Evolutionary conservation across 2,888 invertebrate species (phyloP), one percentile per base, ranked within the genome.

Genomic region (Girardia tigrina): DNA sequence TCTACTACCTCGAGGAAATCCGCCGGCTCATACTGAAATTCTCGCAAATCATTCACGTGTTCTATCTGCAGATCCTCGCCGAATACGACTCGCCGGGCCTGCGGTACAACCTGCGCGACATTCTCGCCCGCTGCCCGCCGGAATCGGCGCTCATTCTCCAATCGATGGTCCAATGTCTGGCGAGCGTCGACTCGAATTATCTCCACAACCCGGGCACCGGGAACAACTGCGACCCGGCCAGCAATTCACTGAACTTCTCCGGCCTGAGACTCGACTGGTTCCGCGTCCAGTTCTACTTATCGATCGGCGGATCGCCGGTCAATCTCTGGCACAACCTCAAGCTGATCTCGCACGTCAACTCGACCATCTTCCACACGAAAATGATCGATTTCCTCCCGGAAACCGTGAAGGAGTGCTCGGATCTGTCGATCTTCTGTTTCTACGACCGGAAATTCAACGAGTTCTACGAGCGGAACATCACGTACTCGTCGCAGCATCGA

Each of bases 321-420:
- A 82, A 84, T 70, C 87, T 98, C 71, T 87, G 88, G 12, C 92
- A 93, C 80, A 90, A 94, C 80, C 87, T 89, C 79, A 91, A 91
- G 77, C 85, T 99, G 77, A 92, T 94, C 2, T 90, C 90, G 72
- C 89, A 94, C 78, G 89, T 99, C 84, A 98, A 99, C 84, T 92
- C 92, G 69, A 90, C 95, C 83, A 89, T 92, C 36, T 99, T 97
- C 82, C 98, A 98, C 82, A 91, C 95, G 0, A 92, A 93, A 85
- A 93, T 98, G 89, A 94, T 99, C 0, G 98, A 99, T 83, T 91
- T 91, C 83, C 87, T 98, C 73, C 97, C 97, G 85, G 94, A 97
- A 85, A 91, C 98, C 83, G 87, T 98, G 80, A 90, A 91, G 0
- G 97, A 99, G 85, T 92, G 94, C 0, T 94, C 95, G 0, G 97